Conservation (phyloP, 2,888 invertebrate species). For the Dyspetes luteomarginatus region DNA sequence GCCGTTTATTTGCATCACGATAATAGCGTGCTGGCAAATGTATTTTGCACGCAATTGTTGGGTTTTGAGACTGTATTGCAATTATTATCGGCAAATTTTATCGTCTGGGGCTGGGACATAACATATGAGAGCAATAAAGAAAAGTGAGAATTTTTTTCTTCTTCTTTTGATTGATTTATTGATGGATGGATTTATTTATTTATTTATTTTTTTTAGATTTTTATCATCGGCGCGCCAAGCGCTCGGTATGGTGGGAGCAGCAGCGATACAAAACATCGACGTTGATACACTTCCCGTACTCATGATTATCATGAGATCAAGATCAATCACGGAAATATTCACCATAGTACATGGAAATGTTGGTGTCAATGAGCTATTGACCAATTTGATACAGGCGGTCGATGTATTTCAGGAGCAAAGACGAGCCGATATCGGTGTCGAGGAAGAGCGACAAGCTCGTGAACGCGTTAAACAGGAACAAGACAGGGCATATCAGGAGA, state of each 20-base stretch:
- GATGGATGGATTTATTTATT: no score
- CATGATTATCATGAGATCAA: slow-evolving; percentile 93
- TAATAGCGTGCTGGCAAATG: slow-evolving; percentile 96
- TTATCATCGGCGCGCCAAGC: slow-evolving; percentile 90
- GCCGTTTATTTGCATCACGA: slow-evolving; percentile 99
- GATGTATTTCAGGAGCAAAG: slow-evolving; percentile 92
- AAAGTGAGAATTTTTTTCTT: slow-evolving; percentile 85
- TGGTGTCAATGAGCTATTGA: slow-evolving; percentile 94
- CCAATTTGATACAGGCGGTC: slow-evolving; percentile 93
- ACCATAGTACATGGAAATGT: slow-evolving; percentile 96
- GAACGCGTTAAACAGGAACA: slow-evolving; percentile 96
- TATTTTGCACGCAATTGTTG: slow-evolving; percentile 97
- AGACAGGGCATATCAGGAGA: slow-evolving; percentile 96
- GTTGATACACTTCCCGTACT: slow-evolving; percentile 95
- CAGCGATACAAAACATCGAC: slow-evolving; percentile 93
- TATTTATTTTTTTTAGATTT: slow-evolving; percentile 87
- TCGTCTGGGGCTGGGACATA: slow-evolving; percentile 99
- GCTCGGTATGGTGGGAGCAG: slow-evolving; percentile 92
- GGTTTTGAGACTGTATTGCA: slow-evolving; percentile 96
- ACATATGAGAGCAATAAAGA: slow-evolving; percentile 94
- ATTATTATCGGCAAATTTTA: slow-evolving; percentile 94
- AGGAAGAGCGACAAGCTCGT: slow-evolving; percentile 94
- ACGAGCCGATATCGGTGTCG: slow-evolving; percentile 90
- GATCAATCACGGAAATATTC: slow-evolving; percentile 95
- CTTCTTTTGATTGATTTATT: slow-evolving; percentile 34